Conservation (phyloP, 1,140 invertebrate genomes). For the Drosophila baimaii region DNA sequence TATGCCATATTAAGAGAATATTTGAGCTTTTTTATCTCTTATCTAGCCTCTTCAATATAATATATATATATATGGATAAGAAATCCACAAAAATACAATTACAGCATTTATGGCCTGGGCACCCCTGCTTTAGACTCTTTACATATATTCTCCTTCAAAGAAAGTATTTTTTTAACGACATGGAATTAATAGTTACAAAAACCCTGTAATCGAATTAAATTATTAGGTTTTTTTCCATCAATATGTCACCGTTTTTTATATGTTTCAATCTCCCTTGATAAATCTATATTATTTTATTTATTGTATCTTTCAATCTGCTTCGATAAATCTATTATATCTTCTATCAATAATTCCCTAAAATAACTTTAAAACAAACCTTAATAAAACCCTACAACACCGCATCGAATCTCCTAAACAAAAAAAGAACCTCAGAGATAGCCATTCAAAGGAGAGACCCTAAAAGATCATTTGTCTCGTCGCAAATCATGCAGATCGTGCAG, state of each 20-base stretch:
- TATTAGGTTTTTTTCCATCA: too few relatives aligned
- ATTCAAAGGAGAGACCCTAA: background rate
- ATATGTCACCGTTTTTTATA: too few relatives aligned
- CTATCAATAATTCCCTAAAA: background rate
- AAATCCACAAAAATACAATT: too few relatives aligned
- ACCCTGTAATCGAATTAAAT: background rate
- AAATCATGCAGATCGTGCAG: slow-evolving; percentile 52
- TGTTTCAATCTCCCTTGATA: background rate
- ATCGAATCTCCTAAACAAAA: background rate
- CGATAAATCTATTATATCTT: background rate
- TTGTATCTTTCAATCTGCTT: background rate
- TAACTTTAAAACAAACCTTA: background rate
- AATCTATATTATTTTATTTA: background rate
- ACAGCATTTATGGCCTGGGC: too few relatives aligned
- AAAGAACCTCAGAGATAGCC: background rate
- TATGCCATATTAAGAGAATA: too few relatives aligned
- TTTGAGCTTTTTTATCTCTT: too few relatives aligned
- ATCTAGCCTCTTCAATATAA: too few relatives aligned
- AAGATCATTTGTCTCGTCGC: slow-evolving; percentile 20
- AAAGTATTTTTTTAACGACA: background rate
- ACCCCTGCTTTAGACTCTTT: background rate
- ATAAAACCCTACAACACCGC: background rate
- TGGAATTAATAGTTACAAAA: background rate
- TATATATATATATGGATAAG: too few relatives aligned
- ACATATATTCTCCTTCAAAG: background rate